Evolutionary conservation across 2,797 vertebrate genomes (phyloP).

Genomic region (Syngnathus rostellatus): DNA sequence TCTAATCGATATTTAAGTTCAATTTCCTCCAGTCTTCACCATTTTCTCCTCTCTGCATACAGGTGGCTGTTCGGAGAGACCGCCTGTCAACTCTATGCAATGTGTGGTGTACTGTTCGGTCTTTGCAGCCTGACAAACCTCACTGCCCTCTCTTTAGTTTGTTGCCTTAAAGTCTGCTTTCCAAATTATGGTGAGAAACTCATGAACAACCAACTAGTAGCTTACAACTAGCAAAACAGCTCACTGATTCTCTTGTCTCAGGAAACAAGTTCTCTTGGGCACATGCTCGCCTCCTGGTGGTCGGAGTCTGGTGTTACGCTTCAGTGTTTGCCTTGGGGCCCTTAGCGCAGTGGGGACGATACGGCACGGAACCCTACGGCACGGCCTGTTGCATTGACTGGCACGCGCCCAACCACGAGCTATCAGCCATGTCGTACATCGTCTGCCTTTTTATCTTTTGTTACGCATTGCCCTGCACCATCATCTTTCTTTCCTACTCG

Average conservation of each 20-base stretch:
- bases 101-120: conserved; percentile 75
- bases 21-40: neutral
- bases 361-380: conserved; percentile 78
- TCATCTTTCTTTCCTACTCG: conserved; percentile 76
- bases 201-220: neutral
- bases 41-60: neutral
- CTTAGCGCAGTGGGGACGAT: conserved; percentile 74
- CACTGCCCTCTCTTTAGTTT: conserved; percentile 70
- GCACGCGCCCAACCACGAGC: conserved; percentile 64
- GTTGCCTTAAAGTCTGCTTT: conserved; percentile 84
- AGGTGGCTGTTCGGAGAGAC: conserved; percentile 74
- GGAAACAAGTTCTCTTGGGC: conserved; percentile 75
- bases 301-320: conserved; percentile 73
- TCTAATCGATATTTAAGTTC: neutral
- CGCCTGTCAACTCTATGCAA: conserved; percentile 74
- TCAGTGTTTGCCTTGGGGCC: conserved; percentile 75
- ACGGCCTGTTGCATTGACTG: conserved; percentile 83
- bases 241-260: conserved; percentile 38
- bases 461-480: conserved; percentile 74
- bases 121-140: conserved; percentile 73
- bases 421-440: conserved; percentile 70
- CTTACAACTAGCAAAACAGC: conserved; percentile 3
- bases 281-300: conserved; percentile 71
- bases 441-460: conserved; percentile 77
- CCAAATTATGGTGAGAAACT: conserved; percentile 68